Base-by-base conservation (phyloP, 2,888 invertebrate genomes). In the Harpalus rubripes region DNA sequence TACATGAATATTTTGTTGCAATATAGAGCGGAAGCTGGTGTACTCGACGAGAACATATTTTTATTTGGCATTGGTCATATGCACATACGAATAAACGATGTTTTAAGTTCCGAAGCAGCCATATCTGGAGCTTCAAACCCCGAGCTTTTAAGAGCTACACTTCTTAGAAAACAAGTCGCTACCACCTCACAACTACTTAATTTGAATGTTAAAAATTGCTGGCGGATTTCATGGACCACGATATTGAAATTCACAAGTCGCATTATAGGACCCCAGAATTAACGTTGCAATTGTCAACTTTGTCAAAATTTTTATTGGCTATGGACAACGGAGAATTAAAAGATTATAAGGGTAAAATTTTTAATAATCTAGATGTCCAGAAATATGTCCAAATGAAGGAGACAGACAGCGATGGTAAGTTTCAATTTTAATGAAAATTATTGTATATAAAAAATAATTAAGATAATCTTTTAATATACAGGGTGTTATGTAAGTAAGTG, bases 61-160 rank as follows among this genome's bases (percentile, higher is more conserved):
- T 59, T 79, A 58, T 79, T 79, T 79, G 79, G 79, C 44, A 10
- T 61, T 12, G 10, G 32, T 16, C 15, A 59, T 26, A 63, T n/a
- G 7, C 59, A 16, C 61, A 44, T 80, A 32, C 8, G 16, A 5
- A 6, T 80, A 26, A 39, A 59, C 10, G 16, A 80, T 59, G 16
- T 80, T 10, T n/a, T 80, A 15, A 12, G 61, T 22, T 15, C 39
- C 7, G 80, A 80, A 16, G 39, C 61, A 5, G 32, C 15, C 1
- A 10, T 80, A 12, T 41, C 32, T 32, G 80, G 80, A 12, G 80
- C 41, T 41, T 7, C 5, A 41, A 5, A 41, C 6, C 79, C 56
- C 2, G 41, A 59, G n/a, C 52, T 85, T n/a, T 18, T 89, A 86
- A 88, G 87, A 87, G 41, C 86, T 85, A n/a, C n/a, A n/a, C n/a